Conservation (phyloP, 1,140 invertebrate genomes). For the Ylistrum balloti region DNA sequence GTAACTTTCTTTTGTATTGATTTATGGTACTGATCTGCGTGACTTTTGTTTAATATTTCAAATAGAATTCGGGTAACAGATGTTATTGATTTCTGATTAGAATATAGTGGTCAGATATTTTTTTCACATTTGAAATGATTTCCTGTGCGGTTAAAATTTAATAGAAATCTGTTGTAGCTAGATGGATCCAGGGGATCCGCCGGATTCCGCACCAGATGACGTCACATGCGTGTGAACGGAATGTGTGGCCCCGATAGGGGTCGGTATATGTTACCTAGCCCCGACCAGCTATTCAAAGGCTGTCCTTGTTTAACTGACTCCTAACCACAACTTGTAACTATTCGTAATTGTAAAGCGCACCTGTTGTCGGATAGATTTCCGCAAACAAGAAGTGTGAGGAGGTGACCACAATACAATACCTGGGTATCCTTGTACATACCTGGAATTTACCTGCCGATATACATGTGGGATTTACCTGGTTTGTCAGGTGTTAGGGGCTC, state of each 20-base stretch:
- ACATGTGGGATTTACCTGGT: conserved; percentile 20
- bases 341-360: background rate
- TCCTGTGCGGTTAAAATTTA: background rate
- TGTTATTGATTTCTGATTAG: background rate
- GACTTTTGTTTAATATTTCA: too few relatives aligned
- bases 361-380: background rate
- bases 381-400: background rate
- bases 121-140: background rate
- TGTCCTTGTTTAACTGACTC: background rate
- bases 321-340: conserved; percentile 8
- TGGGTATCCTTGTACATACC: background rate
- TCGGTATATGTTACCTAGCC: background rate
- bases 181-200: background rate
- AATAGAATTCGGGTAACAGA: too few relatives aligned
- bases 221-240: conserved; percentile 19
- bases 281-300: background rate
- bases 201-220: background rate
- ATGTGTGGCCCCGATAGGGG: background rate
- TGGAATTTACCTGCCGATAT: conserved; percentile 32
- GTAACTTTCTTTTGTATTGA: too few relatives aligned
- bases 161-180: background rate
- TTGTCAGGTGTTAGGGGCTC: conserved; percentile 31
- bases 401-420: background rate
- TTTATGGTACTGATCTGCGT: too few relatives aligned
- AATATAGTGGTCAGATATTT: background rate